phyloP scores from a whole-genome alignment of 2,113 vertebrate genomes.

The Porphyrio hochstetteri region DNA sequence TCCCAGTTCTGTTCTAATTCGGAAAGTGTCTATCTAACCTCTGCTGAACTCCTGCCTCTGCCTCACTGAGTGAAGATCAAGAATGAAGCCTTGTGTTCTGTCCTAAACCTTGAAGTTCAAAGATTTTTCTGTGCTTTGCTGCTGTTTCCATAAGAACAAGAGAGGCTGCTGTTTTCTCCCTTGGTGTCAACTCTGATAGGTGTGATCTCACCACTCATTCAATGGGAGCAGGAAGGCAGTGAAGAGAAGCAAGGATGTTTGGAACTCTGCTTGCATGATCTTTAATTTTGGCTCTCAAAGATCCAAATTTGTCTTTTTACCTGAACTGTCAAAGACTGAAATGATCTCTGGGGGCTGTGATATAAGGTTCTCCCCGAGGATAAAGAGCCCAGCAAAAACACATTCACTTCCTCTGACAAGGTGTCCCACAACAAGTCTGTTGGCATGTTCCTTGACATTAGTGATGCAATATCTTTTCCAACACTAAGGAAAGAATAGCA shows the following conservation, averaged over 20 bases:
- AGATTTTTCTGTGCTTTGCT: neutral
- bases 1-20: neutral
- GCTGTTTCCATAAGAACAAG: neutral
- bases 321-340: neutral
- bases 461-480: neutral
- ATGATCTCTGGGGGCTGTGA: neutral
- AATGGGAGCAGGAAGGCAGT: neutral
- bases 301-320: neutral
- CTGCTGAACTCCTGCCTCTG: neutral
- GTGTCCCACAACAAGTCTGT: neutral
- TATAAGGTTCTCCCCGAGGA: neutral
- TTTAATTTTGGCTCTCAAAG: neutral
- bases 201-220: neutral
- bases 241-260: neutral
- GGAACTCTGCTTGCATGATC: neutral
- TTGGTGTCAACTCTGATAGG: neutral
- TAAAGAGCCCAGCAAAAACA: neutral
- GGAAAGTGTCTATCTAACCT: neutral
- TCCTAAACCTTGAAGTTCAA: neutral
- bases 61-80: neutral
- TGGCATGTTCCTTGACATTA: neutral
- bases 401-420: neutral
- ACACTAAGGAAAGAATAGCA: neutral
- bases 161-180: neutral
- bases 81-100: neutral